Percentiles rank a stretch among this genome's conserved stretches.
Conservation (phyloP, 2,888 invertebrate species). For the Drosophila neutralis region DNA sequence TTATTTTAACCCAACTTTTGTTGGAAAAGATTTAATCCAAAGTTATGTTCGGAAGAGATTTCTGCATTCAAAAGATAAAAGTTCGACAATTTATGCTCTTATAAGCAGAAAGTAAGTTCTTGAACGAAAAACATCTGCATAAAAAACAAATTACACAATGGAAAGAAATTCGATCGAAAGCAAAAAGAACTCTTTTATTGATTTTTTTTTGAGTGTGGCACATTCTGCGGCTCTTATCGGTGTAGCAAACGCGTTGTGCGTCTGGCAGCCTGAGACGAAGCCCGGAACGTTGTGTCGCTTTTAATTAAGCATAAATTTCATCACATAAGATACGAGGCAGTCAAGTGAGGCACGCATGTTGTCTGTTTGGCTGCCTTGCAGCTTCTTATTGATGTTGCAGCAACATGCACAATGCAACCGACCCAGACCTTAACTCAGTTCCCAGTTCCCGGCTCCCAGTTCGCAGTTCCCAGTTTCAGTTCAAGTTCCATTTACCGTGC, state of each 20-base stretch:
- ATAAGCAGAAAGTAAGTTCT: not conserved
- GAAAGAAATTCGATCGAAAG: not conserved
- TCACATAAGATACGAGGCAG: slow-evolving; percentile 80
- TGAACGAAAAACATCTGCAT: not conserved
- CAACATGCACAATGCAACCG: slow-evolving; percentile 65
- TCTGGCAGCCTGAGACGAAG: slow-evolving; percentile 1
- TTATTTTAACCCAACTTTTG: too few relatives aligned
- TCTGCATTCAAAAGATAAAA: too few relatives aligned
- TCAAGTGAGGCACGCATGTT: slow-evolving; percentile 70
- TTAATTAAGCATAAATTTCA: slow-evolving; percentile 84
- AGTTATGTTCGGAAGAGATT: too few relatives aligned
- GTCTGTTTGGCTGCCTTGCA: slow-evolving; percentile 17
- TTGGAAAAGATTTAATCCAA: too few relatives aligned
- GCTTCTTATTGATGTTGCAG: slow-evolving; percentile 77
- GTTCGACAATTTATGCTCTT: too few relatives aligned
- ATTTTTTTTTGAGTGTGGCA: not conserved
- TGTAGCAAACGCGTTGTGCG: slow-evolving; percentile 24
- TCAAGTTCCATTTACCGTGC: not conserved
- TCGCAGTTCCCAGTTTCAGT: slow-evolving; percentile 2
- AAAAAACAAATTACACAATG: not conserved
- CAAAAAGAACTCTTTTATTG: not conserved
- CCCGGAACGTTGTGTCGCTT: slow-evolving; percentile 75
- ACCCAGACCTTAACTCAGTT: not conserved
- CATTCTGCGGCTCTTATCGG: slow-evolving; percentile 50
- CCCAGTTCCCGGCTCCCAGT: not conserved